Percentiles rank a stretch among this genome's conserved stretches.
Evolutionary conservation across 2,113 vertebrate species (phyloP).

Genomic region (Paramisgurnus dabryanus): DNA sequence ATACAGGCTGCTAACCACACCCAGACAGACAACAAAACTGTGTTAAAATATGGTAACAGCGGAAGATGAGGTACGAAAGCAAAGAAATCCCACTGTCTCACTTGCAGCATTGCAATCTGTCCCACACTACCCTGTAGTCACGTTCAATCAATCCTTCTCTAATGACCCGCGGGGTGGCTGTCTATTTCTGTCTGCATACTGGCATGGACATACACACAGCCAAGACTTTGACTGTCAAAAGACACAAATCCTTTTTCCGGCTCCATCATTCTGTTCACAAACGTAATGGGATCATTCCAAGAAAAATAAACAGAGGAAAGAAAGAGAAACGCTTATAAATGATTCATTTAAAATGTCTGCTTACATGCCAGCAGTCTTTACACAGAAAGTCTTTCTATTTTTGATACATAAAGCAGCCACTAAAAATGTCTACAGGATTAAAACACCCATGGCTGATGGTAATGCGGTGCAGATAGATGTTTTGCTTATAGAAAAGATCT

Average conservation of each 20-base stretch:
- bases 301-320: neutral
- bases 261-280: constrained; percentile 52
- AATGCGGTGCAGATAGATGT: neutral
- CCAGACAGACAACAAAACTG: neutral
- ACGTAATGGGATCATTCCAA: constrained; percentile 17
- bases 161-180: constrained; percentile 77
- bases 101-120: constrained; percentile 28
- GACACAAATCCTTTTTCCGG: constrained; percentile 68
- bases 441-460: neutral
- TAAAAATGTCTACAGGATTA: constrained; percentile 20
- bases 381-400: neutral
- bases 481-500: neutral
- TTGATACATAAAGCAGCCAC: neutral
- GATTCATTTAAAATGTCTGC: constrained; percentile 18
- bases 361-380: neutral
- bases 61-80: constrained; percentile 7
- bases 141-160: constrained; percentile 62
- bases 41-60: constrained; percentile 21
- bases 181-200: constrained; percentile 76
- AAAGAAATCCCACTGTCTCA: constrained; percentile 5
- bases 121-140: constrained; percentile 59
- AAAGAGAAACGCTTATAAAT: constrained; percentile 26
- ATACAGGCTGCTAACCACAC: constrained; percentile 1
- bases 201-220: constrained; percentile 61
- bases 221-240: constrained; percentile 62